phyloP scores from a whole-genome alignment of 2,797 vertebrate species.

The Sebastes itinus region DNA sequence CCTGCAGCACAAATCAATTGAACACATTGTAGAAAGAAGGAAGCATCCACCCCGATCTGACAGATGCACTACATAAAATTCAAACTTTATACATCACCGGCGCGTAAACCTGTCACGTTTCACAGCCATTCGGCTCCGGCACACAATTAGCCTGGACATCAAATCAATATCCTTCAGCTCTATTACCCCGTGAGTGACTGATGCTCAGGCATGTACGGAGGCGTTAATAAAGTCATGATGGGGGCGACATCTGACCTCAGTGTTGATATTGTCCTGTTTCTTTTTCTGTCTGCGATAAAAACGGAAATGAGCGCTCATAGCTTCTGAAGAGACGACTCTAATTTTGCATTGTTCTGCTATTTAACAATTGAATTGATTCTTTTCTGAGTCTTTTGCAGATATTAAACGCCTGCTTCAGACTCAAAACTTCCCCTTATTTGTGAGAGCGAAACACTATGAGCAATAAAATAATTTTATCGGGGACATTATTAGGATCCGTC shows the following conservation, averaged over 20 bases:
- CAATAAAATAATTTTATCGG: not conserved
- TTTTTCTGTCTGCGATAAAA: constrained; percentile 15
- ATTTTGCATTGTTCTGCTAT: constrained; percentile 56
- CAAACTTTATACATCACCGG: constrained; percentile 27
- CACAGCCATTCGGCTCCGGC: constrained; percentile 19
- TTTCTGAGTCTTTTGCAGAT: constrained; percentile 21
- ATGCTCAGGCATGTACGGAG: constrained; percentile 35
- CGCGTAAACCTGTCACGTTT: constrained; percentile 53
- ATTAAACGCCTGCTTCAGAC: not conserved
- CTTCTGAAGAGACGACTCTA: constrained; percentile 28
- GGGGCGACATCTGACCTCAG: constrained; percentile 40
- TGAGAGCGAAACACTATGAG: not conserved
- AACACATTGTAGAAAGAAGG: constrained; percentile 28
- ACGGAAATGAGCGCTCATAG: constrained; percentile 37
- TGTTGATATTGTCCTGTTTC: constrained; percentile 8
- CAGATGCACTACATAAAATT: constrained; percentile 49
- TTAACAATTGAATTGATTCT: constrained; percentile 48
- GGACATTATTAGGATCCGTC: not conserved
- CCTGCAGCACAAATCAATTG: constrained; percentile 56
- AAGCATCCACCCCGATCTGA: constrained; percentile 25
- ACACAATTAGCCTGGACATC: constrained; percentile 53
- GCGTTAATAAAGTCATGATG: constrained; percentile 48
- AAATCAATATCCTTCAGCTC: constrained; percentile 59
- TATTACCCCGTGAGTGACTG: constrained; percentile 34
- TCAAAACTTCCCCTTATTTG: not conserved